Evolutionary conservation across 1,140 invertebrate species (phyloP).

Genomic region (Carcinoscorpius rotundicauda): DNA sequence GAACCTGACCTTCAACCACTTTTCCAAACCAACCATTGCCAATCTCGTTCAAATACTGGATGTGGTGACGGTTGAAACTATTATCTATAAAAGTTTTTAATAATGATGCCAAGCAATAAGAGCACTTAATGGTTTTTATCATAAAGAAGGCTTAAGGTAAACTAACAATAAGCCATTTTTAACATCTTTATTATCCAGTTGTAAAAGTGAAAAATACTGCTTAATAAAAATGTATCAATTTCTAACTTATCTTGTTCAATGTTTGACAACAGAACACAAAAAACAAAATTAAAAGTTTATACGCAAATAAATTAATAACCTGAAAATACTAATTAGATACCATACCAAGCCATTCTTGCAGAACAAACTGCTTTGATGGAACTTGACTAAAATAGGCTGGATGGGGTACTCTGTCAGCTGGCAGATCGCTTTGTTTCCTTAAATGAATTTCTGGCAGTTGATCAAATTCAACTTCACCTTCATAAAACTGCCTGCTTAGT

Average conservation of each 20-base stretch:
- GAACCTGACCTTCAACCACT: slow-evolving; percentile 56
- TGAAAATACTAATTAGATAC: slow-evolving; percentile 33
- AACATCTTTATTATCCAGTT: no score
- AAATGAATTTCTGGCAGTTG: slow-evolving; percentile 29
- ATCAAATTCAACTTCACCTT: slow-evolving; percentile 28
- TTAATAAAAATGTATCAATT: background rate
- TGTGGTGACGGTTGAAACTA: slow-evolving; percentile 59
- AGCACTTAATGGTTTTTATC: no score
- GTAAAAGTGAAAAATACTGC: no score
- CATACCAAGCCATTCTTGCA: slow-evolving; percentile 34
- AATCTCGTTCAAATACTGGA: slow-evolving; percentile 69
- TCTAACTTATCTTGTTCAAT: background rate
- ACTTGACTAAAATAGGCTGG: slow-evolving; percentile 23
- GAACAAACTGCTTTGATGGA: slow-evolving; percentile 17
- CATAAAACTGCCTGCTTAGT: background rate
- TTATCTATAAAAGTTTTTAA: slow-evolving; percentile 26
- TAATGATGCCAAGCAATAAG: no score
- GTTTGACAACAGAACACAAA: background rate
- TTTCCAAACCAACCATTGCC: slow-evolving; percentile 78
- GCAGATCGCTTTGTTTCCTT: slow-evolving; percentile 1
- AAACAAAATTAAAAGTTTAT: background rate
- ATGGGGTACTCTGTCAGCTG: slow-evolving; percentile 7
- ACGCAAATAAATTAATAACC: slow-evolving; percentile 27
- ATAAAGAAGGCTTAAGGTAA: background rate
- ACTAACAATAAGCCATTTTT: background rate